phyloP scores from a whole-genome alignment of 2,888 invertebrate genomes.

The Dryobota labecula region DNA sequence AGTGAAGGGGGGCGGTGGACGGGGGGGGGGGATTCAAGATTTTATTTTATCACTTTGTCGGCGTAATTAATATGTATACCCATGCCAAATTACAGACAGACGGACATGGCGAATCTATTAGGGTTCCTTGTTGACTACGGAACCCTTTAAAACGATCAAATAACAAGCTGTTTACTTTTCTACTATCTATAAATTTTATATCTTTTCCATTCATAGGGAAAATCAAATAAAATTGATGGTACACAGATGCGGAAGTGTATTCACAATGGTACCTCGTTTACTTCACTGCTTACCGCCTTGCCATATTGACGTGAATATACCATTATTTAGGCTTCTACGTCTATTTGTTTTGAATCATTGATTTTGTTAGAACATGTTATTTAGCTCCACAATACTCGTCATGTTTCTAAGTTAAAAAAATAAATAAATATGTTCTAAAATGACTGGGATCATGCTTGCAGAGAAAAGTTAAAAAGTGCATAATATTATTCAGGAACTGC shows the following conservation, averaged over 20 bases:
- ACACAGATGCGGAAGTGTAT: constrained; percentile 38
- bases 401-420: neutral
- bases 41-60: too few relatives aligned
- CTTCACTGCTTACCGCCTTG: constrained; percentile 36
- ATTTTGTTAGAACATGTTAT: neutral
- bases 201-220: constrained; percentile 31
- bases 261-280: constrained; percentile 51
- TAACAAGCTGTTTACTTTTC: neutral
- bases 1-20: too few relatives aligned
- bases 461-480: too few relatives aligned
- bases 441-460: neutral
- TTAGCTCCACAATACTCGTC: too few relatives aligned
- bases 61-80: too few relatives aligned
- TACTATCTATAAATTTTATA: constrained; percentile 38
- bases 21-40: too few relatives aligned
- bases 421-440: neutral
- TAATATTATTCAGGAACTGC: too few relatives aligned
- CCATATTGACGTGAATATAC: constrained; percentile 40
- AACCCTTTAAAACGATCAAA: constrained; percentile 2
- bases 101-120: too few relatives aligned
- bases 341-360: neutral
- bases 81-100: too few relatives aligned
- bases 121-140: too few relatives aligned
- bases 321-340: constrained; percentile 11
- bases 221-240: constrained; percentile 50